Conservation (phyloP, 2,888 invertebrate species). For the Spilarctia lutea region DNA sequence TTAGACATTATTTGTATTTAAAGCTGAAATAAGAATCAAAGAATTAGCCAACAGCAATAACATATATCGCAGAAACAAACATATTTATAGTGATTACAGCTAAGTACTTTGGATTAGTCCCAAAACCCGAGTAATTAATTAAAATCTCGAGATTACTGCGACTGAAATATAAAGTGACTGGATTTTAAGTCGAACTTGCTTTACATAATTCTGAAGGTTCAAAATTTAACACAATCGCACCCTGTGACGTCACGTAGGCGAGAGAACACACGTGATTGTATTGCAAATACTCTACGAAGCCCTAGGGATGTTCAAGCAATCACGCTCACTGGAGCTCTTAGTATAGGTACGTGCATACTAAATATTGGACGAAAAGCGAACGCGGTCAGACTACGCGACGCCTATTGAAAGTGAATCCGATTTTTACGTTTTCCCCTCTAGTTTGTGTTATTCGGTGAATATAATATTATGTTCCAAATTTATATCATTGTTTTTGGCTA, state of each 20-base stretch:
- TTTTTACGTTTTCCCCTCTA: constrained; percentile 26
- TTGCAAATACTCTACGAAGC: constrained; percentile 64
- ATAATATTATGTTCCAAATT: constrained; percentile 42
- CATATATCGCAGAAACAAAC: constrained; percentile 47
- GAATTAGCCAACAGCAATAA: constrained; percentile 32
- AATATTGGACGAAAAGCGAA: constrained; percentile 55
- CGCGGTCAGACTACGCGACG: constrained; percentile 42
- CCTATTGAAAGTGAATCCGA: constrained; percentile 45
- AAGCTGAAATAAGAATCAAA: not conserved
- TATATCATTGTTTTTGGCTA: constrained; percentile 40
- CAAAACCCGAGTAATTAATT: constrained; percentile 19
- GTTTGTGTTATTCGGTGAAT: constrained; percentile 27
- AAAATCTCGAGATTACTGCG: constrained; percentile 15
- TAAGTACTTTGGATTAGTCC: constrained; percentile 29
- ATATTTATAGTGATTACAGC: constrained; percentile 25
- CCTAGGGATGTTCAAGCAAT: constrained; percentile 56
- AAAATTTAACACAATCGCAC: constrained; percentile 40
- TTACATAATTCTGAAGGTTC: constrained; percentile 61
- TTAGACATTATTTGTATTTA: not conserved
- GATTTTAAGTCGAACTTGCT: constrained; percentile 51
- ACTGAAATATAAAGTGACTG: constrained; percentile 18
- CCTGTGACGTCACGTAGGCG: constrained; percentile 69
- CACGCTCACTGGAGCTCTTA: constrained; percentile 56
- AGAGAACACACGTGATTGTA: constrained; percentile 68
- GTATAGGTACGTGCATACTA: constrained; percentile 51